Conservation (phyloP, 2,888 invertebrate species). For the Protonemura montana region DNA sequence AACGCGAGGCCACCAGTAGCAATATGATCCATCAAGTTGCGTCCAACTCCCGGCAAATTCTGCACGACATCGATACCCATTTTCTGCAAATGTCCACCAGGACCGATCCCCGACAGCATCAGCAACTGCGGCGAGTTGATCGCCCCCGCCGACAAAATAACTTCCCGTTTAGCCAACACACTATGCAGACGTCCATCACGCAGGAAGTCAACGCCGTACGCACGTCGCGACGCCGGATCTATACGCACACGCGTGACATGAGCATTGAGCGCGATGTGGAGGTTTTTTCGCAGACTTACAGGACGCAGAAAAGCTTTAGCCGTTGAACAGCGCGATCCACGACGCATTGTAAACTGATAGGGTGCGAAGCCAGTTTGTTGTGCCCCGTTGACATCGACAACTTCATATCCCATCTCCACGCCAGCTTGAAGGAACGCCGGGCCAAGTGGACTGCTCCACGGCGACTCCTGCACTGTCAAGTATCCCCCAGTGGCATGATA, state of each 20-base stretch:
- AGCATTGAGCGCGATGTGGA: constrained; percentile 81
- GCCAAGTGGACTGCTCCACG: constrained; percentile 83
- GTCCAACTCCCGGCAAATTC: constrained; percentile 83
- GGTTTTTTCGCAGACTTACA: constrained; percentile 76
- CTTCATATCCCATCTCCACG: constrained; percentile 91
- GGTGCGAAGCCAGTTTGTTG: constrained; percentile 87
- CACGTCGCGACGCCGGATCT: constrained; percentile 73
- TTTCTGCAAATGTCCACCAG: constrained; percentile 73
- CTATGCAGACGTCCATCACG: constrained; percentile 67
- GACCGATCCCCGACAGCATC: constrained; percentile 90
- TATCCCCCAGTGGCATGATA: constrained; percentile 80
- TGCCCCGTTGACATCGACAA: constrained; percentile 84
- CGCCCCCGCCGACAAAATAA: constrained; percentile 68
- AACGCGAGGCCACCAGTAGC: constrained; percentile 86
- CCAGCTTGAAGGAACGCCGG: constrained; percentile 85
- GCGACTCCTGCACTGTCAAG: constrained; percentile 78
- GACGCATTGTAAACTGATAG: constrained; percentile 88
- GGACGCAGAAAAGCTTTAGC: constrained; percentile 87
- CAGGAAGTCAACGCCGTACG: constrained; percentile 82
- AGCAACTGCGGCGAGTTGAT: constrained; percentile 91
- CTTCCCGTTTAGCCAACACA: constrained; percentile 74
- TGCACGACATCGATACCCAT: constrained; percentile 76
- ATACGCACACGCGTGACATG: constrained; percentile 77
- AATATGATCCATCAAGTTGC: constrained; percentile 89
- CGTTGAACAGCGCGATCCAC: constrained; percentile 82